Base-by-base conservation (phyloP, 2,888 invertebrate genomes). In the Harpalus rubripes region DNA sequence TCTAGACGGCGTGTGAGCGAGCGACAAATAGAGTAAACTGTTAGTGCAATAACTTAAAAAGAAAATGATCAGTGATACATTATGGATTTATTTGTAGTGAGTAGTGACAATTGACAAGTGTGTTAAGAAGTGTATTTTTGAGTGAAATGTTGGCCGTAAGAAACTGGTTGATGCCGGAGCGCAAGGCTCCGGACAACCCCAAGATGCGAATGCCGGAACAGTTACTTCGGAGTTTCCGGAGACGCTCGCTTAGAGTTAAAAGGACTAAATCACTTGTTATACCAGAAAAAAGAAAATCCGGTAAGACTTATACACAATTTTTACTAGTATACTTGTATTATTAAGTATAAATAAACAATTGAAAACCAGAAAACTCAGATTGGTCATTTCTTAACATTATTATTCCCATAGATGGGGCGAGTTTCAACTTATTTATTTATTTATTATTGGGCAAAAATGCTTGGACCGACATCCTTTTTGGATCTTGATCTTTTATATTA, bases 201-300 rank as follows among this genome's bases (percentile, higher is more conserved):
- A 89, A 89, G 44, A 93, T 94, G 85, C 92, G 94, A 88, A 95
- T 95, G 95, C 95, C 95, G 7, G 95, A 96, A 91, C 95, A 95
- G 86, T 93, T 96, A 89, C 92, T 96, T 90, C 93, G 95, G 87
- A 95, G 95, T 85, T 94, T 96, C 88, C 92, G 95, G 86, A 91
- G 96, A 86, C 92, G 95, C 87, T 96, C 96, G 39, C 91, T 96
- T 88, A 92, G 96, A 86, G 95, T 95, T 59, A 96, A 95, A 91
- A 93, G 95, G 88, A 95, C 95, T 87, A 96, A 96, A 90, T 95
- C 95, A 85, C 92, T 95, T 88, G 95, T 95, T 39, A 93, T 95
- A 86, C 94, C 93, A 86, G 95, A 96, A 91, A 96, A 96, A 91
- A 91, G 96, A 89, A 96, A 96, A 92, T 96, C 96, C 91, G 96